phyloP scores from a whole-genome alignment of 2,888 invertebrate genomes.

The Chaetogeoica ovagalla region DNA sequence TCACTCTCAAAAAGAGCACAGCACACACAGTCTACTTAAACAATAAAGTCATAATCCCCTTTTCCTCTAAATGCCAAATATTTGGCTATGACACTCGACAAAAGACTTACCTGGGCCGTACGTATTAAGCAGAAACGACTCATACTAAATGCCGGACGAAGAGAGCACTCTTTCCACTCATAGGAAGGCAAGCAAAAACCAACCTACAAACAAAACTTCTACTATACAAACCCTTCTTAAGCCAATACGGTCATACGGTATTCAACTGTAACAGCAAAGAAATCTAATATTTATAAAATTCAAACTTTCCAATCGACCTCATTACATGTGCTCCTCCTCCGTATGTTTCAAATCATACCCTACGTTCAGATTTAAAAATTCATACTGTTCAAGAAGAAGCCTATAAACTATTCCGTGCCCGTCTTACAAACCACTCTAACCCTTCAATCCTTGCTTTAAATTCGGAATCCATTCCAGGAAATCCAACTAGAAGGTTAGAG shows the following conservation, averaged over 20 bases:
- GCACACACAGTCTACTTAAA: neutral
- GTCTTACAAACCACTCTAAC: too few species aligned
- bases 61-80: neutral
- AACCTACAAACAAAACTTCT: neutral
- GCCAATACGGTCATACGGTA: neutral
- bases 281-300: conserved; percentile 4
- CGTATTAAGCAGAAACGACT: neutral
- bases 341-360: neutral
- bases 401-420: too few species aligned
- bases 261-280: neutral
- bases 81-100: too few species aligned
- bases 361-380: too few species aligned
- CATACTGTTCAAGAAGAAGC: too few species aligned
- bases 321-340: neutral
- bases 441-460: too few species aligned
- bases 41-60: neutral
- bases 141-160: neutral
- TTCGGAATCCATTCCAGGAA: neutral
- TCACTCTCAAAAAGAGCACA: neutral
- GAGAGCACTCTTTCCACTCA: neutral
- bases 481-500: neutral
- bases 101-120: too few species aligned
- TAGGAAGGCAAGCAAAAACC: neutral
- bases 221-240: neutral
- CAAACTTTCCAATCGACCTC: neutral